Conservation (phyloP, 2,888 invertebrate genomes). For the Oxycera nigricornis region DNA sequence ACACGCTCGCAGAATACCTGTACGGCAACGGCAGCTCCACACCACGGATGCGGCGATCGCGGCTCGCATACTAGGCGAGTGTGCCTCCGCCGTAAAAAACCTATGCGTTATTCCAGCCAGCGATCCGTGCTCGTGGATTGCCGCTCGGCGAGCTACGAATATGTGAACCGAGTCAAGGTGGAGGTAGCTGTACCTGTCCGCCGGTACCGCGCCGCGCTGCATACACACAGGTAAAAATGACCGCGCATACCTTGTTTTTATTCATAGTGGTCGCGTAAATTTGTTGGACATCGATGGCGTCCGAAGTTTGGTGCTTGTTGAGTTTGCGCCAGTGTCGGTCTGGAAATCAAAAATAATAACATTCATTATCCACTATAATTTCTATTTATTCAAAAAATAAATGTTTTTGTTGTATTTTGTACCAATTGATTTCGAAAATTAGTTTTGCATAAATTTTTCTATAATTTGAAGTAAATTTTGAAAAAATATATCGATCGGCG, state of each 20-base stretch:
- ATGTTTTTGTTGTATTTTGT: too few species aligned
- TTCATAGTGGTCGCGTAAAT: background rate
- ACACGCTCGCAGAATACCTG: conserved; percentile 37
- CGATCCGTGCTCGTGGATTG: background rate
- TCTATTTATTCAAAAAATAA: too few species aligned
- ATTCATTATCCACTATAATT: too few species aligned
- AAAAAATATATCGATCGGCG: too few species aligned
- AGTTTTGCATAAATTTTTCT: too few species aligned
- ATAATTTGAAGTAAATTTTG: too few species aligned
- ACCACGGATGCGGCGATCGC: background rate
- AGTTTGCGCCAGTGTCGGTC: too few species aligned
- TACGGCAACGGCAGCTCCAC: background rate
- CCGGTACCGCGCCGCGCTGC: conserved; percentile 26
- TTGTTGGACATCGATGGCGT: too few species aligned
- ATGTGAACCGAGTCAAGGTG: conserved; percentile 60
- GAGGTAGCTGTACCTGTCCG: conserved; percentile 54
- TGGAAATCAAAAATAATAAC: too few species aligned
- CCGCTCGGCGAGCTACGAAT: conserved; percentile 42
- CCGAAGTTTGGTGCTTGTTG: too few species aligned
- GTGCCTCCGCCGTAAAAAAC: conserved; percentile 5
- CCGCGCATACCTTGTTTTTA: background rate
- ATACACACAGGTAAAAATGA: conserved; percentile 36
- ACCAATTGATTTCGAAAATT: too few species aligned
- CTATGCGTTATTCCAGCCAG: background rate
- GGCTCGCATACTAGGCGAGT: conserved; percentile 24